Base-by-base conservation (phyloP, 2,113 vertebrate species). In the Oncorhynchus clarkii region DNA sequence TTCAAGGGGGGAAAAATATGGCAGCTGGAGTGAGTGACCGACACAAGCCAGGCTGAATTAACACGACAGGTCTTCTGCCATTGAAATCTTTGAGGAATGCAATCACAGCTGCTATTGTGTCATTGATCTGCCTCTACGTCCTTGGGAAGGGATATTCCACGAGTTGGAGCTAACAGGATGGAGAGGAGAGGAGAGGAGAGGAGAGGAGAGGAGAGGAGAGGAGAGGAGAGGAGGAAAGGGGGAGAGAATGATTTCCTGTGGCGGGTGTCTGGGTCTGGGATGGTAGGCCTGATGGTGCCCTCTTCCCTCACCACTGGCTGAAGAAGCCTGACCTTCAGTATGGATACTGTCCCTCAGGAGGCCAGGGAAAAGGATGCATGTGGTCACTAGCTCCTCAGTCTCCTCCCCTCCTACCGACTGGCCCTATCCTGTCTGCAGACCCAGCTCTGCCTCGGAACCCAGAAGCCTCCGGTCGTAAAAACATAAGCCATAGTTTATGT, bases 1-100 rank as follows among this genome's bases (percentile, higher is more conserved):
- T 90, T 87, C 82, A 86, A 82, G 57, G 74, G 20, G 16, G 72
- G 31, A 49, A 51, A 77, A 75, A 77, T 75, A 84, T 80, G 85
- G 82, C 71, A 78, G 79, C 81, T 77, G 78, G 84, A 79, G 82
- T 78, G 70, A 88, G 75, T 76, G 88, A 90, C 80, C 85, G 86
- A 88, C 80, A 81, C 78, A 83, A 81, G 81, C 72, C 67, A 64
- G 79, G 54, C 81, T 79, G 78, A 80, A 86, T 85, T 83, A 85
- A 86, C 34, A 84, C 71, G 80, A 86, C 83, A 82, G 85, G 85
- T 89, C 81, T 76, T 79, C 75, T 71, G 71, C 74, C 76, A 76
- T 75, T 79, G 67, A 90, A 85, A 89, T 86, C 66, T 82, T 83
- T 54, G 65, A 88, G 67, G 48, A 87, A 70, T 78, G 79, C 80